Conservation (phyloP, 2,888 invertebrate genomes). For the Tachina fera region DNA sequence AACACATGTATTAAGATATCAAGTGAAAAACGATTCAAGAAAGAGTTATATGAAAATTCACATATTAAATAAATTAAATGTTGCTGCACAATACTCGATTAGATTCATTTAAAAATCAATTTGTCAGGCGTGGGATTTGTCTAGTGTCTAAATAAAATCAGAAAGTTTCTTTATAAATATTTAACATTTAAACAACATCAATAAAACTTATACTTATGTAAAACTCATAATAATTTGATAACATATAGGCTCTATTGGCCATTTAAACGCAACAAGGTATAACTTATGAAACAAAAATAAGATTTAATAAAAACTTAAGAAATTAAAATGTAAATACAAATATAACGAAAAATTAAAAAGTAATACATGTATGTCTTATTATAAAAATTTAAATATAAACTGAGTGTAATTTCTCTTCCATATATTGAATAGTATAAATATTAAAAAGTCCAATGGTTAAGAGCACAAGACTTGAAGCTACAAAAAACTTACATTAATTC, state of each 20-base stretch:
- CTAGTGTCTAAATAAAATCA: too few relatives aligned
- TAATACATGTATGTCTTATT: neutral
- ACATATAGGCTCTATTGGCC: constrained; percentile 61
- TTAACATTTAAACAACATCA: neutral
- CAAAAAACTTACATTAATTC: constrained; percentile 25
- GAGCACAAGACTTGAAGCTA: neutral
- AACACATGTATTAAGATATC: too few relatives aligned
- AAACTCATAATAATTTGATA: neutral
- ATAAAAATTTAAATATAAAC: neutral
- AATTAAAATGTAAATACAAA: neutral
- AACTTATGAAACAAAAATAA: neutral
- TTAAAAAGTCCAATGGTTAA: constrained; percentile 13
- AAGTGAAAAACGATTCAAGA: too few relatives aligned
- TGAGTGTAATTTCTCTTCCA: constrained; percentile 30
- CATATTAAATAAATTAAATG: too few relatives aligned
- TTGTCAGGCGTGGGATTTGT: too few relatives aligned
- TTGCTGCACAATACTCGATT: too few relatives aligned
- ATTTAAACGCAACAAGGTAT: constrained; percentile 22
- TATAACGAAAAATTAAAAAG: constrained; percentile 6
- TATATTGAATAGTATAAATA: neutral
- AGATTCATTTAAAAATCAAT: too few relatives aligned
- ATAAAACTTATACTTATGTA: too few relatives aligned
- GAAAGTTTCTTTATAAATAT: neutral
- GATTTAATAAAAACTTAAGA: constrained; percentile 20
- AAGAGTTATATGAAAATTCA: too few relatives aligned